Percentiles rank a stretch among this genome's conserved stretches.
phyloP scores from a whole-genome alignment of 2,113 vertebrate species.

The Hepsetus odoe region DNA sequence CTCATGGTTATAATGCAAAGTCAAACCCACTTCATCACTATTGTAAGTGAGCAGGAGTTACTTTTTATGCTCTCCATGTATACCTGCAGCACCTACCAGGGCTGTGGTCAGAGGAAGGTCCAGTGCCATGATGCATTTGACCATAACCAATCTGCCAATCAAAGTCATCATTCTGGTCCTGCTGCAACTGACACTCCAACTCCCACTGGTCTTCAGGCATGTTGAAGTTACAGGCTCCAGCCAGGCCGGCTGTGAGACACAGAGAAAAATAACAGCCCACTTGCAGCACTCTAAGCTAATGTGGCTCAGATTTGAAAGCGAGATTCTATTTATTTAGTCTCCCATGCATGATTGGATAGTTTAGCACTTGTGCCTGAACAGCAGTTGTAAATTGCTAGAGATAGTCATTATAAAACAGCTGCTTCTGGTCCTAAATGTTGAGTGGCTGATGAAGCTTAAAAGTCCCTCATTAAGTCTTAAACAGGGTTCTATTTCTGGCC shows the following conservation, averaged over 20 bases:
- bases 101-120: conserved; percentile 74
- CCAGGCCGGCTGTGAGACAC: conserved; percentile 70
- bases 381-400: not conserved
- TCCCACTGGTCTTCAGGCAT: conserved; percentile 72
- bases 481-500: not conserved
- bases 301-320: not conserved
- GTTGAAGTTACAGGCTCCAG: conserved; percentile 89
- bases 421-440: not conserved
- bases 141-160: conserved; percentile 79
- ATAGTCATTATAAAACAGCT: too few relatives aligned
- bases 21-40: too few relatives aligned
- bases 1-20: too few relatives aligned
- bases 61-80: not conserved
- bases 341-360: not conserved
- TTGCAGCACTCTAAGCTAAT: not conserved
- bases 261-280: not conserved
- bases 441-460: not conserved
- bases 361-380: not conserved
- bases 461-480: not conserved
- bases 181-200: conserved; percentile 74
- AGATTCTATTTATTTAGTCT: not conserved
- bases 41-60: too few relatives aligned
- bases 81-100: conserved; percentile 58
- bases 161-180: conserved; percentile 79
- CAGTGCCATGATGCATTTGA: conserved; percentile 52